Base-by-base conservation (phyloP, 1,140 invertebrate genomes). In the Schlechtendalia chinensis region DNA sequence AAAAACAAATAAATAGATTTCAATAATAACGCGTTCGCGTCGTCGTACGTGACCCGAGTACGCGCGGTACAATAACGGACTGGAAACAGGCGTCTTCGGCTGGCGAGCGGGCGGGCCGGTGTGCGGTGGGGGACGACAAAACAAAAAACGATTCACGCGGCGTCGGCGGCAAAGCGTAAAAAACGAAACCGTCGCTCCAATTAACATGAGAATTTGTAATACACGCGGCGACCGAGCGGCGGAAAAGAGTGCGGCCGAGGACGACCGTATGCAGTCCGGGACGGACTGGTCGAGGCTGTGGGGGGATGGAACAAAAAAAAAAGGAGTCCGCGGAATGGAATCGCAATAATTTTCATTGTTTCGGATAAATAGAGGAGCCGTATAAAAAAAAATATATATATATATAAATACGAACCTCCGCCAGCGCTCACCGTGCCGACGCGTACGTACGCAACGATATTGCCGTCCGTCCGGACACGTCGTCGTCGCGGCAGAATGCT, bases 331-430 rank as follows among this genome's bases (percentile, higher is more conserved):
- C 10, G 58, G 54, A 79, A 61, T 61, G 58, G 75, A 63, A 79
- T 79, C 75, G 58, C 75, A 79, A 79, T 79, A 63, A 79, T 79
- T 79, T 39, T 59, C 75, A 79, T 79, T 79, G 75, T 79, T 61
- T 61, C 24, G 39, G 32, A 39, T 39, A 50, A 50, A 50, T 4
- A 50, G 47, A 50, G 14, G 12, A 50, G 14, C 47, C 14, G 12
- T 12, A 12, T 50, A 50, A 6, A 50, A 50, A 6, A 50, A 39
- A 39, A 50, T 50, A 50, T 50, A 45, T 45, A 45, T 45, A 45
- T 45, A 45, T 45, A 45, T 45, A 45, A 12, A 50, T 50, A 50
- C 32, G 32, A 39, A 3, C 47, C 5, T 50, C 32, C 32, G 8
- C 32, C 32, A 39, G 3, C 32, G 3, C 32, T 3, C 3, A 8